Evolutionary conservation across 2,797 vertebrate species (phyloP).

Genomic region (Jordanella pulchra): DNA sequence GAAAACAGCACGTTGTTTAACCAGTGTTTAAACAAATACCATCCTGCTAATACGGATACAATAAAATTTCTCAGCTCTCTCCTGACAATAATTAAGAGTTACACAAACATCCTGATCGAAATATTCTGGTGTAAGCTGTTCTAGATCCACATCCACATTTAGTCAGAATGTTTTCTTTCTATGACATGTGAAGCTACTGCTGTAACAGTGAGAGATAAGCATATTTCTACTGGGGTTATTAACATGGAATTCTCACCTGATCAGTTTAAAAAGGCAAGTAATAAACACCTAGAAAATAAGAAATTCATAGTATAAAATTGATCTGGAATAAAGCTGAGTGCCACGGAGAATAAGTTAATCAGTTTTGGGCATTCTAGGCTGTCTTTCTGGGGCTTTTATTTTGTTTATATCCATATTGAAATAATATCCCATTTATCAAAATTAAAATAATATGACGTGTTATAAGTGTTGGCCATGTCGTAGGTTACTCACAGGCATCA

Average conservation of each 20-base stretch:
- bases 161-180: neutral
- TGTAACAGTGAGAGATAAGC: neutral
- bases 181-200: neutral
- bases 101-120: neutral
- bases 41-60: neutral
- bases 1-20: neutral
- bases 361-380: too few species aligned
- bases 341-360: neutral
- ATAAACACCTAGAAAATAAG: neutral
- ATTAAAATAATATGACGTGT: too few species aligned
- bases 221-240: neutral
- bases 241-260: neutral
- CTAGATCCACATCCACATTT: constrained; percentile 1
- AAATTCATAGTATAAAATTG: neutral
- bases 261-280: neutral
- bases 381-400: too few species aligned
- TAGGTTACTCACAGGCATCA: neutral
- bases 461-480: too few species aligned
- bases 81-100: neutral
- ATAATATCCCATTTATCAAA: too few species aligned
- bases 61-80: neutral
- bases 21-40: neutral
- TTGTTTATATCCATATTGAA: too few species aligned
- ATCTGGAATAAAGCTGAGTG: neutral
- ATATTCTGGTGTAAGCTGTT: neutral